Evolutionary conservation across 37 sponge, comb jelly and placozoan species (phyloP), one percentile per base, ranked within the genome.

Genomic region (Diacarnus erythraeanus): DNA sequence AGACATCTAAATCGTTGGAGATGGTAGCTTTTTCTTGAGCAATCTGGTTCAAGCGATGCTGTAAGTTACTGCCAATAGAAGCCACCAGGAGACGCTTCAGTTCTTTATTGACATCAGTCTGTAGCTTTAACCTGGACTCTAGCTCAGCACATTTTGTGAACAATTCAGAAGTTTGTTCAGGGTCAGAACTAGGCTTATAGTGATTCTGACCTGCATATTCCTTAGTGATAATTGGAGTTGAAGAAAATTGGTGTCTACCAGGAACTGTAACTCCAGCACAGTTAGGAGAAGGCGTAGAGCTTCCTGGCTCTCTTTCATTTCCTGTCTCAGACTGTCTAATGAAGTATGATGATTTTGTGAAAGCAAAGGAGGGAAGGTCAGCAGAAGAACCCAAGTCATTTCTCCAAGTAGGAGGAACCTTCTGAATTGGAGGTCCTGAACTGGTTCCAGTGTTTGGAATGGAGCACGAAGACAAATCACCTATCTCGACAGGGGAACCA

Each of bases 61-160:
- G 65, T 18, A 92, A 22, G 25, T 92, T 85, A 69, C 68, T 57
- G 31, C 92, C 92, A 21, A 92, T 72, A 8, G 92, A 92, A 18
- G 92, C 92, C 25, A 92, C 80, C 26, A 92, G 67, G 10, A 92
- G 77, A 15, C 89, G 41, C 68, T 92, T 92, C 40, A 92, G 59
- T 72, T 92, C 92, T 42, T 51, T 40, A 42, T 87, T 92, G 33
- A 81, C 83, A 20, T 87, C 64, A 25, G 23, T 61, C 44, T 81
- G 82, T 10, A 64, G 25, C 37, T 71, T 29, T 39, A 87, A 36
- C 71, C 59, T 69, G 8, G 68, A 69, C 57, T 76, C 70, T 4
- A 76, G 59, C 30, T 84, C 77, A 72, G 74, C 38, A 36, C 51
- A 42, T 44, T 21, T 72, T 38, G 12, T 47, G 6, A 12, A 47